Evolutionary conservation across 1,140 invertebrate species (phyloP).

Genomic region (Monomorium pharaonis): DNA sequence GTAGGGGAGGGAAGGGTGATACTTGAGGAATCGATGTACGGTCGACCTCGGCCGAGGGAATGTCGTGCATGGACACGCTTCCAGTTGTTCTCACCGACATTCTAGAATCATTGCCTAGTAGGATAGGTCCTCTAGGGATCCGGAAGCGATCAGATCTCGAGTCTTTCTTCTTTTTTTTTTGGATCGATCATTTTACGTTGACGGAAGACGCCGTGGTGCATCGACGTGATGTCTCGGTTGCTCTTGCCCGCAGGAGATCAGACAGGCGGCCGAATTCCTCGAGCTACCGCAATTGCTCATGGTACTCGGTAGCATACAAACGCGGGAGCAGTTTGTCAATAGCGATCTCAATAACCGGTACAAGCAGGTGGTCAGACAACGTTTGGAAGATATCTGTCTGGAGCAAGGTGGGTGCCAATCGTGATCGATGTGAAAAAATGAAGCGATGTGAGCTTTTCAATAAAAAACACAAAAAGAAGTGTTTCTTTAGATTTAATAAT

Average conservation of each 20-base stretch:
- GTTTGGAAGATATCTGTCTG: constrained; percentile 90
- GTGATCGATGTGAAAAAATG: neutral
- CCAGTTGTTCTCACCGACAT: constrained; percentile 46
- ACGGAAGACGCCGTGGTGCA: neutral
- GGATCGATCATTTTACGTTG: constrained; percentile 38
- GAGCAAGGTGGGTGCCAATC: constrained; percentile 86
- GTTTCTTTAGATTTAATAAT: too few species aligned
- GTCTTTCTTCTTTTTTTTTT: constrained; percentile 9
- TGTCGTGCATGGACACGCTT: constrained; percentile 61
- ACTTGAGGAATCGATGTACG: neutral
- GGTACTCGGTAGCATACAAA: constrained; percentile 91
- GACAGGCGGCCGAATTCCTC: constrained; percentile 94
- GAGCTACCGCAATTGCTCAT: constrained; percentile 93
- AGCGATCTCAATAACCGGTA: constrained; percentile 91
- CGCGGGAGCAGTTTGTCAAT: constrained; percentile 90
- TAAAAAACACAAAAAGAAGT: neutral
- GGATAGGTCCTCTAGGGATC: constrained; percentile 37
- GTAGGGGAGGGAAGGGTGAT: neutral
- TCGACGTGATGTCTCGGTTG: neutral
- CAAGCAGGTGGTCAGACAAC: constrained; percentile 88
- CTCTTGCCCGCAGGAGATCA: constrained; percentile 89
- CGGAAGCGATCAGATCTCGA: constrained; percentile 24
- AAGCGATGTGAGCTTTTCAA: neutral
- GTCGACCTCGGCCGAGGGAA: neutral
- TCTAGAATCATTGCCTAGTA: constrained; percentile 40